A percentile compares a stretch with the other conserved stretches of the same genome.
Conservation (phyloP, 2,113 vertebrate genomes). For the Miniopterus natalensis region DNA sequence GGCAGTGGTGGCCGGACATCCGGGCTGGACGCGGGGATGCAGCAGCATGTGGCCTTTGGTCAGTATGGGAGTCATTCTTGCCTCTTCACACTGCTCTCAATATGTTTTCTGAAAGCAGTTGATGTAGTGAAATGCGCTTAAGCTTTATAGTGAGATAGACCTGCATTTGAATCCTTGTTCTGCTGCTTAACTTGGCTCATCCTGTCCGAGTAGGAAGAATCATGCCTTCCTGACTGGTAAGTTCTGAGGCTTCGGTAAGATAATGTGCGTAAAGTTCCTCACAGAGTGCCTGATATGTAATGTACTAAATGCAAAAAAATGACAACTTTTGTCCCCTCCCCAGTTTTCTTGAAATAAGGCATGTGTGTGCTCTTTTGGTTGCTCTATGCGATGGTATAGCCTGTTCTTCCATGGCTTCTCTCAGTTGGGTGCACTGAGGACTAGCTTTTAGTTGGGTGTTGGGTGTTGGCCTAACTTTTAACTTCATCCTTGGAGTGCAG, state of each 20-base stretch:
- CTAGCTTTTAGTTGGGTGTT: too few relatives aligned
- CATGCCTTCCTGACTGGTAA: slow-evolving; percentile 11
- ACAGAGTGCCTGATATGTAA: not conserved
- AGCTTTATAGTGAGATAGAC: not conserved
- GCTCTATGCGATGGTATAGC: not conserved
- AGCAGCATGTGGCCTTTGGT: too few relatives aligned
- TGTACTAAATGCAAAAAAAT: not conserved
- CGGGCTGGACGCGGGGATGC: too few relatives aligned
- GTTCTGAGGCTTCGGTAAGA: not conserved
- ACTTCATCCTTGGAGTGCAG: not conserved
- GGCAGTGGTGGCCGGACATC: too few relatives aligned
- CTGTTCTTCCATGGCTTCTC: not conserved
- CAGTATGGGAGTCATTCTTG: too few relatives aligned
- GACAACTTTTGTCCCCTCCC: not conserved
- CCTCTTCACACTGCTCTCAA: too few relatives aligned
- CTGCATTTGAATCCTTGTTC: not conserved
- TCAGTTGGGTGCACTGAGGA: not conserved
- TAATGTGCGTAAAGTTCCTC: not conserved
- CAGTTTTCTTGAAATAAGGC: slow-evolving; percentile 23
- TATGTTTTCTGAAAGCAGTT: slow-evolving; percentile 13
- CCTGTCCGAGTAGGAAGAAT: not conserved
- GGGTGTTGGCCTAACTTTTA: not conserved
- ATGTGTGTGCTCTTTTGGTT: not conserved
- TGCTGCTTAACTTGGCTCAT: slow-evolving; percentile 17
- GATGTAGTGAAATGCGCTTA: slow-evolving; percentile 1